These are phyloP conservation scores for Bombylius major DNA, from an alignment of 2,888 invertebrate genomes.

Conservation along the genomic window DNA sequence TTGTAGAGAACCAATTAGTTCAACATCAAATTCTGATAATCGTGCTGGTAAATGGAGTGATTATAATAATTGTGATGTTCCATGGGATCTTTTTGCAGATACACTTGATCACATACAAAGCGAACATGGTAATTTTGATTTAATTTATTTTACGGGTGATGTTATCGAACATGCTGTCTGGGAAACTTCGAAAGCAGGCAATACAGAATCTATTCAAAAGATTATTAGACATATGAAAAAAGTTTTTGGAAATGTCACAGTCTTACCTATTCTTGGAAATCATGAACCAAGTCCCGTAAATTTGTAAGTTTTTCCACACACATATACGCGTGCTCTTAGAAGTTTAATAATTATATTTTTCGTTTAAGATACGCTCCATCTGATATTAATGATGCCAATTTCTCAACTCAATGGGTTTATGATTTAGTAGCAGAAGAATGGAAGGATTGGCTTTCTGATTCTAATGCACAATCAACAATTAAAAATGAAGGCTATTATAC, in stretches of 20 bases:
- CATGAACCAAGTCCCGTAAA: slow-evolving; percentile 77
- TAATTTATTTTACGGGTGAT: slow-evolving; percentile 77
- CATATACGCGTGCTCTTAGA: too few species aligned
- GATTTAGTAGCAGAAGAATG: slow-evolving; percentile 57
- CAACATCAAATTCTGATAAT: slow-evolving; percentile 17
- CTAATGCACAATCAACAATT: slow-evolving; percentile 45
- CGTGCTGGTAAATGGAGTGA: slow-evolving; percentile 71
- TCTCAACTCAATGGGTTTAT: slow-evolving; percentile 65
- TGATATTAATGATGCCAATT: slow-evolving; percentile 35
- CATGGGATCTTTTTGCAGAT: slow-evolving; percentile 54
- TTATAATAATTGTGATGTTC: slow-evolving; percentile 63
- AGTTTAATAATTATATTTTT: too few species aligned
- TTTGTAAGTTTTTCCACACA: slow-evolving; percentile 45
- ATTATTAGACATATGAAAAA: slow-evolving; percentile 41
- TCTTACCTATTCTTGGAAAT: slow-evolving; percentile 65
- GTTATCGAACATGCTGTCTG: slow-evolving; percentile 79
- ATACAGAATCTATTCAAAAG: slow-evolving; percentile 44
- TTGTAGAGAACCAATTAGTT: slow-evolving; percentile 42
- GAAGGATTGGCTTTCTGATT: slow-evolving; percentile 50
- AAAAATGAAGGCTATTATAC: slow-evolving; percentile 67
- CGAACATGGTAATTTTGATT: slow-evolving; percentile 47
- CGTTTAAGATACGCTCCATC: slow-evolving; percentile 46
- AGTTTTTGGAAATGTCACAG: slow-evolving; percentile 47
- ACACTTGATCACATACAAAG: slow-evolving; percentile 47
- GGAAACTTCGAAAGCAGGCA: slow-evolving; percentile 58